A percentile compares a stretch with the other conserved stretches of the same genome.
Evolutionary conservation across 2,888 invertebrate genomes (phyloP).

Genomic region (Phortica magna): DNA sequence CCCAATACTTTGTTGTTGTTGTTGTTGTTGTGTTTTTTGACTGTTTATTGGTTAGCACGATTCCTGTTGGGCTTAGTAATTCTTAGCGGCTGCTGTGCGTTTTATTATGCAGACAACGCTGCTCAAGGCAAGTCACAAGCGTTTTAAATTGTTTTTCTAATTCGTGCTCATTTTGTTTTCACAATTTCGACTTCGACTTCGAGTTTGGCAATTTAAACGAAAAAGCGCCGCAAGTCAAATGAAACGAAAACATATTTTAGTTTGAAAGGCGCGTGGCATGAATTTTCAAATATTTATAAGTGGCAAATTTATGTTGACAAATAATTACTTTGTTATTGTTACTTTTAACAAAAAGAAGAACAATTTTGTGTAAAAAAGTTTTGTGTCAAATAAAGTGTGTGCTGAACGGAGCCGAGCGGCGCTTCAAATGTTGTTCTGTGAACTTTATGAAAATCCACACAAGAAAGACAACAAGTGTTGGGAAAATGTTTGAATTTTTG

Average conservation of each 20-base stretch:
- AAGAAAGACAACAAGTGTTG: too few species aligned
- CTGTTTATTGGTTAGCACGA: slow-evolving; percentile 27
- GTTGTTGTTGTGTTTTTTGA: slow-evolving; percentile 25
- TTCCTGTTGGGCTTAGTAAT: slow-evolving; percentile 45
- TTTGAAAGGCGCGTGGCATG: slow-evolving; percentile 1
- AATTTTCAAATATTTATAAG: neutral
- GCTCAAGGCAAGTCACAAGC: slow-evolving; percentile 34
- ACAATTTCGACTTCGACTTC: neutral
- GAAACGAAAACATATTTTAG: neutral
- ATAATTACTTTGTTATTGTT: too few species aligned
- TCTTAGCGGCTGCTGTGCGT: slow-evolving; percentile 58
- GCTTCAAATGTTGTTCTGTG: too few species aligned
- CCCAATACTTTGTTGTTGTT: slow-evolving; percentile 21
- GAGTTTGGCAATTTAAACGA: neutral
- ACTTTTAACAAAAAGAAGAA: too few species aligned
- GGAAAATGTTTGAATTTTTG: too few species aligned
- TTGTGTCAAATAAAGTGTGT: too few species aligned
- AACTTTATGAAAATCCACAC: too few species aligned
- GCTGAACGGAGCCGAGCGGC: too few species aligned
- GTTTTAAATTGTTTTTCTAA: neutral
- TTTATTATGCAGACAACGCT: slow-evolving; percentile 59
- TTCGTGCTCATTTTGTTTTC: neutral
- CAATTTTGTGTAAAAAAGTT: too few species aligned
- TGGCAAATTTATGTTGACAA: neutral
- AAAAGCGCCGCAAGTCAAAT: neutral